A percentile compares a stretch with the other conserved stretches of the same genome.
phyloP scores from a whole-genome alignment of 2,797 vertebrate genomes.

The Varecia variegata region DNA sequence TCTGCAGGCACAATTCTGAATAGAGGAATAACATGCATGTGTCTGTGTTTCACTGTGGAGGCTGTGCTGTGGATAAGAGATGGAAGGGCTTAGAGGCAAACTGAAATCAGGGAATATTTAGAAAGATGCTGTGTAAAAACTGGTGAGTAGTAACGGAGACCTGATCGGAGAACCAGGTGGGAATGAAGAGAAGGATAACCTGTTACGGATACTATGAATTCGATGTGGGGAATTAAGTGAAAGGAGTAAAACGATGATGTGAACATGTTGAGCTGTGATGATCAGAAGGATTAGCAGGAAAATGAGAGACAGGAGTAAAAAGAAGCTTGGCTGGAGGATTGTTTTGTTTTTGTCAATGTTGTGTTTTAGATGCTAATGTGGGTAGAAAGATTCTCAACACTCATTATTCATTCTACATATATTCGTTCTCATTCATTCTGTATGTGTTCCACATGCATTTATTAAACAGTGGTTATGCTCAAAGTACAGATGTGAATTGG shows the following conservation, averaged over 20 bases:
- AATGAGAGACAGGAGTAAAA: background rate
- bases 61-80: background rate
- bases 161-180: background rate
- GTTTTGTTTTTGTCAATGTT: background rate
- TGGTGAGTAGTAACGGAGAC: background rate
- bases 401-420: background rate
- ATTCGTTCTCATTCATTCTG: background rate
- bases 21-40: background rate
- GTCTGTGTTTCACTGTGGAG: background rate
- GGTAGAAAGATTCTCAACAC: background rate
- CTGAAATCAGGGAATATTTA: background rate
- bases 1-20: background rate
- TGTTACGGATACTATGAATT: background rate
- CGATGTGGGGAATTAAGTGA: background rate
- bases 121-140: background rate
- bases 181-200: background rate
- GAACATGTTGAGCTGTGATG: background rate
- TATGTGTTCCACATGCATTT: background rate
- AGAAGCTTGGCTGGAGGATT: background rate
- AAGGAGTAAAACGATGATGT: background rate
- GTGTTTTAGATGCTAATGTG: background rate
- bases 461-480: background rate
- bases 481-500: background rate
- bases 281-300: background rate
- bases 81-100: background rate